These are phyloP conservation scores for Gallinago stenura DNA, from an alignment of 2,797 vertebrate species.

Conservation along the genomic window DNA sequence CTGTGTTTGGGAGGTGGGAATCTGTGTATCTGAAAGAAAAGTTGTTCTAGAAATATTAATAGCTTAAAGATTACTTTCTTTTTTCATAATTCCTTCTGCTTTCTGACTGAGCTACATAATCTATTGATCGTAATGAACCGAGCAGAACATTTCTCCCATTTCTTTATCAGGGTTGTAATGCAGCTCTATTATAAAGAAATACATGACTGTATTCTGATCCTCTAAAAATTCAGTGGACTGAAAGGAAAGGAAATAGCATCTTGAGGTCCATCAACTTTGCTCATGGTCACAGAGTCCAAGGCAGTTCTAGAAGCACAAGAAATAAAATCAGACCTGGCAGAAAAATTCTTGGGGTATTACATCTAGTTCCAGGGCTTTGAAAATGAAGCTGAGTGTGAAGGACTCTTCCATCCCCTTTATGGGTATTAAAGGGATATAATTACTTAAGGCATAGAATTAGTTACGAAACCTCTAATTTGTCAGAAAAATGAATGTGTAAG, in stretches of 20 bases:
- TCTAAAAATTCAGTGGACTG: background rate
- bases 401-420: background rate
- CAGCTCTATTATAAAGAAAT: background rate
- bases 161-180: conserved; percentile 6
- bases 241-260: background rate
- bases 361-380: background rate
- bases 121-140: conserved; percentile 34
- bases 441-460: background rate
- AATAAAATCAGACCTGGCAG: background rate
- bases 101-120: conserved; percentile 12
- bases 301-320: background rate
- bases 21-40: background rate
- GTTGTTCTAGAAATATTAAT: conserved; percentile 46
- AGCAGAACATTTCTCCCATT: conserved; percentile 15
- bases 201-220: background rate
- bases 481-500: background rate
- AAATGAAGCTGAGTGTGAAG: background rate
- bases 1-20: background rate
- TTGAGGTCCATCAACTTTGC: background rate
- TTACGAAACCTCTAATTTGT: background rate
- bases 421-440: background rate
- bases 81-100: conserved; percentile 41
- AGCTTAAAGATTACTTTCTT: conserved; percentile 39
- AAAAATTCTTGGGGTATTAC: background rate
- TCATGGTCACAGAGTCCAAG: background rate